phyloP scores from a whole-genome alignment of 2,888 invertebrate genomes.

The Aphidoletes aphidimyza region DNA sequence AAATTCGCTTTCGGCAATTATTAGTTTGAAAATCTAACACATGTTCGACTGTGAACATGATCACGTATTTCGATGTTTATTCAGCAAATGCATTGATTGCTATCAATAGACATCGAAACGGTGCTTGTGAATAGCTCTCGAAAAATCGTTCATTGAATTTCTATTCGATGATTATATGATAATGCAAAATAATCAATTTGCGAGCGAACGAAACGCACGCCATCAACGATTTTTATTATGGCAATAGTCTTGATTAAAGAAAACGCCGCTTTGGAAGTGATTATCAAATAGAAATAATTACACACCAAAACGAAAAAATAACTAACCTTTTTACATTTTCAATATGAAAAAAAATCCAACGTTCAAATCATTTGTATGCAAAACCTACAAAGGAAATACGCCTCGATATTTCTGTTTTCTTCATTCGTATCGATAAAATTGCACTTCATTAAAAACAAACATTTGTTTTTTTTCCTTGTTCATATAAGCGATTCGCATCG shows the following conservation, averaged over 20 bases:
- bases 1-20: slow-evolving; percentile 30
- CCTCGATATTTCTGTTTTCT: not conserved
- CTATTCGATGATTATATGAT: slow-evolving; percentile 10
- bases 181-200: slow-evolving; percentile 16
- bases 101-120: not conserved
- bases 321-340: not conserved
- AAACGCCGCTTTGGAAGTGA: slow-evolving; percentile 18
- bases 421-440: slow-evolving; percentile 4
- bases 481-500: not conserved
- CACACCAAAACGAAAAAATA: not conserved
- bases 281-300: not conserved
- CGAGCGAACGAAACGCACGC: slow-evolving; percentile 7
- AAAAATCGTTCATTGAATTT: not conserved
- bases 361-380: slow-evolving; percentile 18
- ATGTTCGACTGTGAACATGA: not conserved
- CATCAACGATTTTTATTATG: not conserved
- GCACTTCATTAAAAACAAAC: slow-evolving; percentile 35
- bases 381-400: slow-evolving; percentile 17
- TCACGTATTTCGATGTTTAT: slow-evolving; percentile 45
- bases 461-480: not conserved
- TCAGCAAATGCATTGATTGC: not conserved
- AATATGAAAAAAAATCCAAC: not conserved
- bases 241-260: not conserved
- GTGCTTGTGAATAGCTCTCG: not conserved
- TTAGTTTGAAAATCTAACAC: not conserved